Evolutionary conservation across 2,888 invertebrate species (phyloP).

Genomic region (Mongoloraphidia duomilia): DNA sequence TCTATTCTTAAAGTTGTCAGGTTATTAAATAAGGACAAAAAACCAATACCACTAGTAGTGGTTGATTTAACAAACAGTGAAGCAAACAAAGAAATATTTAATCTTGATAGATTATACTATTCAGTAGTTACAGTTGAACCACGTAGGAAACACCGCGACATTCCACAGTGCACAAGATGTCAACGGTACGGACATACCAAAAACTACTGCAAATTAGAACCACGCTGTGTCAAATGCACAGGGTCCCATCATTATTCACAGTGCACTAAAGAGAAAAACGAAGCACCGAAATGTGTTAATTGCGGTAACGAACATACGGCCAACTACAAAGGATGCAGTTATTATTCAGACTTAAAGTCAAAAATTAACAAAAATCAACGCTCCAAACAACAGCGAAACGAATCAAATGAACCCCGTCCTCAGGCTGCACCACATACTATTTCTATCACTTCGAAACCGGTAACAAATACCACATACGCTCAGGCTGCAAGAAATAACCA

Average conservation of each 20-base stretch:
- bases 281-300: constrained; percentile 3
- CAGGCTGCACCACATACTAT: too few species aligned
- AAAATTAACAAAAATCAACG: not conserved
- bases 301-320: constrained; percentile 7
- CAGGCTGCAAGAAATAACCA: too few species aligned
- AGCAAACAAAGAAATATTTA: constrained; percentile 1
- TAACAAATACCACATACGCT: too few species aligned
- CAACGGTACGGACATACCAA: constrained; percentile 3
- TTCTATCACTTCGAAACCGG: too few species aligned
- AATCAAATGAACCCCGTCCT: too few species aligned
- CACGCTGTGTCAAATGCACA: constrained; percentile 7
- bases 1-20: constrained; percentile 1
- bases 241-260: not conserved
- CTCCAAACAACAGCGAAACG: not conserved
- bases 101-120: not conserved
- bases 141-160: too few species aligned
- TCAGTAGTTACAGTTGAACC: constrained; percentile 1
- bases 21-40: too few species aligned
- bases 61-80: not conserved
- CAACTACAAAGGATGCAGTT: constrained; percentile 4
- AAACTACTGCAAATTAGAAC: constrained; percentile 4
- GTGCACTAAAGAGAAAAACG: constrained; percentile 2
- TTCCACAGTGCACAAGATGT: too few species aligned
- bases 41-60: not conserved
- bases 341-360: not conserved